A percentile compares a stretch with the other conserved stretches of the same genome.
Evolutionary conservation across 2,888 invertebrate genomes (phyloP).

Genomic region (Pyrrhosoma nymphula): DNA sequence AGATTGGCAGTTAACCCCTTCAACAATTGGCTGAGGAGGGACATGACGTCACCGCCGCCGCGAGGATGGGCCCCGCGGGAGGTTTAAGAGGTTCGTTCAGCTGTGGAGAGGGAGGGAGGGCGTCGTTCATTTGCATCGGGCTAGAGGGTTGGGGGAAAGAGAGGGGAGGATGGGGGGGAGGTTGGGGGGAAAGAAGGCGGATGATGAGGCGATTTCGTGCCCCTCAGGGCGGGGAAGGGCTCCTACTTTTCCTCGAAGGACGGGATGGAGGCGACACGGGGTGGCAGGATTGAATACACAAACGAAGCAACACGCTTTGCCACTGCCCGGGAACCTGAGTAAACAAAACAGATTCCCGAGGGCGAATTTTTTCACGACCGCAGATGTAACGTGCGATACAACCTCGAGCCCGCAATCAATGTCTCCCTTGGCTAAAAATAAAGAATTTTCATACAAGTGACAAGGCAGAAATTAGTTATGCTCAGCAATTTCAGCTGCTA

Average conservation of each 20-base stretch:
- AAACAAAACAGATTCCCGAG: neutral
- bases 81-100: neutral
- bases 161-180: neutral
- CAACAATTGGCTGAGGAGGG: constrained; percentile 45
- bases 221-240: neutral
- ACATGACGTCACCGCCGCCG: constrained; percentile 27
- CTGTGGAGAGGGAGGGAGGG: neutral
- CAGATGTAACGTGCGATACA: neutral
- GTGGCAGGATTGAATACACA: neutral
- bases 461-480: too few species aligned
- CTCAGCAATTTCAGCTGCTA: too few species aligned
- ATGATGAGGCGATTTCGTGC: neutral
- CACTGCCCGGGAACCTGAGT: neutral
- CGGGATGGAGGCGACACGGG: neutral
- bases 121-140: neutral
- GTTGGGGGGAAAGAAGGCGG: neutral
- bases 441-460: too few species aligned
- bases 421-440: too few species aligned
- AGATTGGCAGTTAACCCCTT: constrained; percentile 51
- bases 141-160: neutral
- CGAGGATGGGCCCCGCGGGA: constrained; percentile 7
- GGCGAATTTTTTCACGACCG: neutral
- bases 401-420: too few species aligned
- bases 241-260: neutral
- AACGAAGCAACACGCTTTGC: neutral